Evolutionary conservation across 2,888 invertebrate species (phyloP).

Genomic region (Globia sparganii): DNA sequence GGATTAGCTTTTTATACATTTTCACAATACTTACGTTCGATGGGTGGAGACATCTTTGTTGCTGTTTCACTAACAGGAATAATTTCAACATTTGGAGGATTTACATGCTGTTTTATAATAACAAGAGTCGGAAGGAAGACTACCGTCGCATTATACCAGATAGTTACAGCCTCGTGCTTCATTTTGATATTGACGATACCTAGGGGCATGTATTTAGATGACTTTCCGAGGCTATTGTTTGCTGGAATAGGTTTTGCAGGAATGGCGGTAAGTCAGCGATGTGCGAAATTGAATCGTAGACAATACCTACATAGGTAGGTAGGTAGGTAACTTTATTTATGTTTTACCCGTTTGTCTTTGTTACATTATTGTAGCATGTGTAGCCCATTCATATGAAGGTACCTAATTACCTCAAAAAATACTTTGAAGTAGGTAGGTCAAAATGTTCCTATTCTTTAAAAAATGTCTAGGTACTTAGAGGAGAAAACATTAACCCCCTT

Average conservation of each 20-base stretch:
- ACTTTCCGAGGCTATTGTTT: constrained; percentile 90
- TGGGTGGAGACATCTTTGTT: constrained; percentile 89
- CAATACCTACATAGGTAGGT: no score
- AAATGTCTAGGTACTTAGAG: neutral
- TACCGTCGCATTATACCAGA: constrained; percentile 86
- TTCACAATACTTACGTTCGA: constrained; percentile 90
- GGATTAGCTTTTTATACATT: constrained; percentile 91
- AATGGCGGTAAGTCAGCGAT: constrained; percentile 89
- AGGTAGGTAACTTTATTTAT: constrained; percentile 1
- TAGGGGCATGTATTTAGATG: constrained; percentile 80
- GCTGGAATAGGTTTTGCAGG: constrained; percentile 92
- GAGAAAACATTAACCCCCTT: neutral
- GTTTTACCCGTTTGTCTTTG: constrained; percentile 11
- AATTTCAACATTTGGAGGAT: constrained; percentile 88
- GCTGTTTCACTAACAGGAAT: constrained; percentile 89
- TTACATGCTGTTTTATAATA: constrained; percentile 88
- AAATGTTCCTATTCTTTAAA: no score
- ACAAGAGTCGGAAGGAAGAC: constrained; percentile 87
- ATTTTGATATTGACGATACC: constrained; percentile 87
- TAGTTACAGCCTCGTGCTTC: constrained; percentile 87
- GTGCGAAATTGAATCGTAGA: constrained; percentile 59
- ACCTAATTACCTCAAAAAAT: neutral
- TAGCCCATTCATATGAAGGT: neutral
- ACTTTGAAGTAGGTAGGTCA: neutral
- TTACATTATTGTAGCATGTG: constrained; percentile 19